Evolutionary conservation across 2,888 invertebrate species (phyloP), one percentile per base, ranked within the genome.

Genomic region (Drosophila barbarae): DNA sequence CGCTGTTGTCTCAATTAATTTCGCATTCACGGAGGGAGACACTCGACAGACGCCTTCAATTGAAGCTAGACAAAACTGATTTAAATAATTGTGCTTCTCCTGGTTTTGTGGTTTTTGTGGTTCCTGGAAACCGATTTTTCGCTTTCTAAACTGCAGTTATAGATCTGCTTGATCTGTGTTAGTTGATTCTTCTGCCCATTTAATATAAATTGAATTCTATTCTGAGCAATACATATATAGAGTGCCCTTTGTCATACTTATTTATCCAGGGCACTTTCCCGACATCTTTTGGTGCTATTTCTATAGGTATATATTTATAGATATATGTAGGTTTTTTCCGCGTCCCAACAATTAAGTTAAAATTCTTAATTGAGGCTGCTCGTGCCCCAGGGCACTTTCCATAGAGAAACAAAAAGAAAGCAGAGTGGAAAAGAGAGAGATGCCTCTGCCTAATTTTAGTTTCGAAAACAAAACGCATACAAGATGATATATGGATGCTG

Each of bases 41-140:
- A 8, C 46, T 46, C 30, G 46, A 46, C 46, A 46, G 30, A 30
- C 46, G 46, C 30, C 46, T 49, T 61, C 38, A 49, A 55, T 67
- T 56, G 55, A 35, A 70, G 49, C 32, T 56, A 54, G 42, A 42
- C 44, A 51, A 50, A 69, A 53, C 38, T 53, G 67, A 71, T 83
- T 69, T 76, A 50, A 82, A 82, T 82, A 78, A 79, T 82, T 71
- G 79, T 54, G 63, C 69, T 52, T 5, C 8, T 34, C 13, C 18
- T 18, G 30, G 18, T 44, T 34, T 18, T 36, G 13, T 23, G 47
- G 46, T 15, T 36, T 12, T 4, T 61, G 63, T 39, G 60, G 60
- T 34, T 34, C 15, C n/a, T 41, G 38, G 3, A 5, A 61, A 12
- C 18, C 5, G 21, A 39, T 39, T 46, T 46, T 39, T 26, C 18